phyloP scores from a whole-genome alignment of 2,888 invertebrate species.

The Drosophila prolongata region DNA sequence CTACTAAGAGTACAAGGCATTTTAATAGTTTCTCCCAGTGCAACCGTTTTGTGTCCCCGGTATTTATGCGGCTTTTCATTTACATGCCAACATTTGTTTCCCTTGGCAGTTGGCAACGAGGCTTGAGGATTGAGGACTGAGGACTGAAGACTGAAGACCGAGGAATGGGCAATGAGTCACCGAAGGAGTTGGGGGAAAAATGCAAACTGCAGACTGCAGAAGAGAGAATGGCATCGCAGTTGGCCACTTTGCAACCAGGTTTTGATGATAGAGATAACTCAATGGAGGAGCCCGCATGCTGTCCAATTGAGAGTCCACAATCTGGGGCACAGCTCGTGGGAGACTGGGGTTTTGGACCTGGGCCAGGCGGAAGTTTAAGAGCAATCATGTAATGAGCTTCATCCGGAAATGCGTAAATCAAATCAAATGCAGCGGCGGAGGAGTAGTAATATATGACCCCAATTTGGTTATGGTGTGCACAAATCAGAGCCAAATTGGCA shows the following conservation, averaged over 20 bases:
- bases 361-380: constrained; percentile 63
- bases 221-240: constrained; percentile 18
- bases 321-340: constrained; percentile 38
- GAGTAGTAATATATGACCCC: constrained; percentile 58
- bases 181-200: constrained; percentile 5
- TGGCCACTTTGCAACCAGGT: constrained; percentile 25
- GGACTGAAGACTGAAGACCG: neutral
- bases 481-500: constrained; percentile 65
- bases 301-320: constrained; percentile 51
- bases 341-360: constrained; percentile 33
- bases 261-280: constrained; percentile 13
- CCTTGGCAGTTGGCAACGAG: constrained; percentile 28
- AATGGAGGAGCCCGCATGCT: constrained; percentile 56
- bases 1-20: neutral
- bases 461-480: constrained; percentile 51
- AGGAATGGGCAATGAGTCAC: constrained; percentile 18
- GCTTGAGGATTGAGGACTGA: constrained; percentile 12
- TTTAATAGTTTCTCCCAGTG: constrained; percentile 18
- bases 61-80: constrained; percentile 77
- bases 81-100: constrained; percentile 60
- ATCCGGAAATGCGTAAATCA: constrained; percentile 69
- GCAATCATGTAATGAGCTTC: constrained; percentile 64
- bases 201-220: neutral
- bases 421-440: constrained; percentile 31
- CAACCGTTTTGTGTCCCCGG: constrained; percentile 43